Base-by-base conservation (phyloP, 2,113 vertebrate species). In the Castor canadensis region DNA sequence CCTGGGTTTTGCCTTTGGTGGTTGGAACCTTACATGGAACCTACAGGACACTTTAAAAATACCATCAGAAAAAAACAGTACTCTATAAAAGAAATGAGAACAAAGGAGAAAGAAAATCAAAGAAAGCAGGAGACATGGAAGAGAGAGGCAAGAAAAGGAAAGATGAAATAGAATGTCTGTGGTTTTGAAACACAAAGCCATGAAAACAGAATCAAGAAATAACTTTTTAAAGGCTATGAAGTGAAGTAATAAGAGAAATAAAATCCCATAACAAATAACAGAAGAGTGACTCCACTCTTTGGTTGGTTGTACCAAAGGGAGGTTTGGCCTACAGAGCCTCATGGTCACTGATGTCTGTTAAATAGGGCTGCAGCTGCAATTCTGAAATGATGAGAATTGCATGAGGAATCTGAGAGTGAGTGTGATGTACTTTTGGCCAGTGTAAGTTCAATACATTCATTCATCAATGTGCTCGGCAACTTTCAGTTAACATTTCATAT, bases 401-500 rank as follows among this genome's bases (percentile, higher is more conserved):
- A n/a, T 58, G 26, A 54, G 32, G 35, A 93, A 91, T 28, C n/a
- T 87, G 30, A 93, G 87, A 80, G 35, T 52, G 93, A 58, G 73
- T 93, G 28, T 58, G 97, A 93, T 58, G 96, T 96, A 92, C 75
- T 64, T 82, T 2, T 67, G 66, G 38, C 66, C 35, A 35, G 76
- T 82, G 28, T 47, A 89, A 83, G 77, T 95, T 69, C 80, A 95
- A 77, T 89, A 85, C 60, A 77, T 72, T 88, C 0, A 35, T 9
- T 81, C 54, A n/a, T 87, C 47, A 0, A 90, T 82, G 58, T 71
- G 92, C 75, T 96, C 79, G 88, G 95, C 28, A 69, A 81, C 47
- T 96, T 35, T 95, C 96, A 47, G 58, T 43, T 92, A 93, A 92
- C 90, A 96, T 91, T 96, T 91, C 30, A 22, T 1, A 49, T 94